A percentile compares a stretch with the other conserved stretches of the same genome.
These are phyloP conservation scores for Drosophila prolongata DNA, from an alignment of 2,888 invertebrate species.

Conservation along the genomic window DNA sequence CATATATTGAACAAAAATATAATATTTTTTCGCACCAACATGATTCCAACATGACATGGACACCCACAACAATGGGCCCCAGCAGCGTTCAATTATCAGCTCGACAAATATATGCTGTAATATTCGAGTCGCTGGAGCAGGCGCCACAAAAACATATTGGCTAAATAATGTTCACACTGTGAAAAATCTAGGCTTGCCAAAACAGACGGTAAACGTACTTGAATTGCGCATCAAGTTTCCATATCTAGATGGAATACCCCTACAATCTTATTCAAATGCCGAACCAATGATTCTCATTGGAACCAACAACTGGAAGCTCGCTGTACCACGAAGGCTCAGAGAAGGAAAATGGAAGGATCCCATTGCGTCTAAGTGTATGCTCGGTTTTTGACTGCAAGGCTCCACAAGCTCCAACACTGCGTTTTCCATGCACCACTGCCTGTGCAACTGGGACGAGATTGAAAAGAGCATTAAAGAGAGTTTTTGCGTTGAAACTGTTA, in stretches of 20 bases:
- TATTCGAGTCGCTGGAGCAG: too few species aligned
- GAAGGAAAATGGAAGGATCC: neutral
- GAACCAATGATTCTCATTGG: neutral
- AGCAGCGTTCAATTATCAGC: too few species aligned
- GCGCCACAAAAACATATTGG: neutral
- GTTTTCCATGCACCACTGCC: too few species aligned
- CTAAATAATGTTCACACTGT: too few species aligned
- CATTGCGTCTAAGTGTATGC: neutral
- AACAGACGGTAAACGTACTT: too few species aligned
- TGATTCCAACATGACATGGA: neutral
- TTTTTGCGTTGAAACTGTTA: neutral
- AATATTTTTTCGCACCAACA: neutral
- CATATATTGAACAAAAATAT: neutral
- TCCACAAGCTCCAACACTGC: neutral
- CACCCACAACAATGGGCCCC: too few species aligned
- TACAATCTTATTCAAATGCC: too few species aligned
- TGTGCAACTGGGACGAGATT: neutral
- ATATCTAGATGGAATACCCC: too few species aligned
- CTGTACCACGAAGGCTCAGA: neutral
- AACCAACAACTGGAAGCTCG: conserved; percentile 1
- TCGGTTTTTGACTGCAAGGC: neutral
- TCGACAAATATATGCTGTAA: too few species aligned
- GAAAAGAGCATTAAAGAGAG: neutral
- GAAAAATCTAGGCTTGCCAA: too few species aligned
- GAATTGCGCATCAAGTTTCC: too few species aligned